Evolutionary conservation across 2,797 vertebrate species (phyloP).

Genomic region (Sarcoramphus papa): DNA sequence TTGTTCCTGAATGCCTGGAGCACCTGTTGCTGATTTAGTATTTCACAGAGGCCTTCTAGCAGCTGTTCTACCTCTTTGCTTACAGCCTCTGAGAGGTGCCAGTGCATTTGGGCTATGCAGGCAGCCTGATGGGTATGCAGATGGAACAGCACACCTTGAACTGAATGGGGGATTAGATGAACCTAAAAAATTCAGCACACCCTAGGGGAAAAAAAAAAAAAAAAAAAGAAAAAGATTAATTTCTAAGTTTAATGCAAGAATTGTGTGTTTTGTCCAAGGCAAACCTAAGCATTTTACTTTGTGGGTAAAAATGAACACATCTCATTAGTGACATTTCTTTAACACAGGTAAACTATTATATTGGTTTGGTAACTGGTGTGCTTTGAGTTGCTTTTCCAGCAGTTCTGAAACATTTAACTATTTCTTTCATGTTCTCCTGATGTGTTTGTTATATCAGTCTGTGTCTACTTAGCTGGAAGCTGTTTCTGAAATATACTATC

Average conservation of each 20-base stretch:
- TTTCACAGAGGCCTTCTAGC: background rate
- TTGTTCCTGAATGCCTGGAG: background rate
- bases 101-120: background rate
- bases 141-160: background rate
- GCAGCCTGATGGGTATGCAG: background rate
- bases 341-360: background rate
- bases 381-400: background rate
- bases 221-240: background rate
- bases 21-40: background rate
- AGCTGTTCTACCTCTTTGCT: background rate
- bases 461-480: background rate
- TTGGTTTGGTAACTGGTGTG: background rate
- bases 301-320: background rate
- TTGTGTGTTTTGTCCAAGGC: background rate
- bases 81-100: background rate
- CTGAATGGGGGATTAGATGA: background rate
- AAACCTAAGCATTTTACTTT: background rate
- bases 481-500: background rate
- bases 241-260: background rate
- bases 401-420: background rate
- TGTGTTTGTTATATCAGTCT: background rate
- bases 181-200: background rate
- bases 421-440: background rate
- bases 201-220: background rate
- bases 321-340: background rate